Base-by-base conservation (phyloP, 2,797 vertebrate genomes). In the Forpus xanthops region DNA sequence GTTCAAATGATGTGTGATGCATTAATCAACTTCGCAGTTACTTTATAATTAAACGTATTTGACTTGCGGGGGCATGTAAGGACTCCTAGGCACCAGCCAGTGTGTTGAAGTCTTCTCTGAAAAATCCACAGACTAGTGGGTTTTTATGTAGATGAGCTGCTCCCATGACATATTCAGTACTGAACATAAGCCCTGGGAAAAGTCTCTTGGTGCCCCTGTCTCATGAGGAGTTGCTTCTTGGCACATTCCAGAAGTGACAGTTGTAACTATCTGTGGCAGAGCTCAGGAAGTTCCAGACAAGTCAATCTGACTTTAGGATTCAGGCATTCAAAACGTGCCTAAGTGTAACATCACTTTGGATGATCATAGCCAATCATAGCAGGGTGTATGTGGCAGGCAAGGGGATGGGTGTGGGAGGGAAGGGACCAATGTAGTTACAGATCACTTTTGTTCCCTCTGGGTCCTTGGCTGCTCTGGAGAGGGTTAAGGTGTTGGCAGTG, bases 11-110 rank as follows among this genome's bases (percentile, higher is more conserved):
- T 53, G 64, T 78, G 85, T 76, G 71, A 85, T 85, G 37, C 21
- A 58, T 90, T 89, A 94, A 90, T 95, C 91, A 91, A 93, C 58
- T 66, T 85, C 79, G 68, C 64, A 74, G 70, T 83, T 87, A 64
- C 64, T 89, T 76, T 58, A 42, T 70, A 71, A 86, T 85, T 86
- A 31, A 41, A 15, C 35, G 13, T 47, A 17, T 90, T 91, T 78
- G 77, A 53, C 66, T 94, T 58, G 47, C 12, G 81, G 53, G 80
- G 77, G 24, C 70, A 50, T 3, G 0, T 35, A 70, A 58, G 52
- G 50, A 30, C 53, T 88, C 33, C 52, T 30, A 61, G 47, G 74
- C 73, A 53, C 52, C 60, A 67, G 82, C 61, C 65, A 71, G n/a
- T 6, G 14, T 70, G 64, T 61, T 88, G 58, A 37, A 84, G 72